These are phyloP conservation scores for Fukomys damarensis DNA, from an alignment of 2,113 vertebrate species.

Conservation along the genomic window DNA sequence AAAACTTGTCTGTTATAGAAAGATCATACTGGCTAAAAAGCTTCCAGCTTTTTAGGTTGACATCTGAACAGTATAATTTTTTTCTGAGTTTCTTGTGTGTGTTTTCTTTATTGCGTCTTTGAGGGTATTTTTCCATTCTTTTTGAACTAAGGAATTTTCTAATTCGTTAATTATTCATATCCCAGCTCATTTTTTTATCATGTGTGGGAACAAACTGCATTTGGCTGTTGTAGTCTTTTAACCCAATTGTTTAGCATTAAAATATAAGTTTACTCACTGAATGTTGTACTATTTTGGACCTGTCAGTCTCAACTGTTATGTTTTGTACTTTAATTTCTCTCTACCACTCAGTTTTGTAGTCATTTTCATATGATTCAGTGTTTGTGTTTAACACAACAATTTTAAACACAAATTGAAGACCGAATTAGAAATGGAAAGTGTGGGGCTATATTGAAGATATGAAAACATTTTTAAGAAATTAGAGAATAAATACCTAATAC, in stretches of 20 bases:
- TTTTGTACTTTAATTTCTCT: not conserved
- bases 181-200: not conserved
- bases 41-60: not conserved
- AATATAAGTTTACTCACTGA: not conserved
- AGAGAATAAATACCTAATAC: conserved; percentile 20
- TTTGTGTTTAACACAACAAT: not conserved
- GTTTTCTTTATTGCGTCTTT: not conserved
- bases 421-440: not conserved
- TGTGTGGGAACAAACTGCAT: not conserved
- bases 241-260: not conserved
- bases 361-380: conserved; percentile 24
- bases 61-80: not conserved
- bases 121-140: conserved; percentile 14
- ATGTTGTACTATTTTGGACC: not conserved
- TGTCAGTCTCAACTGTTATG: not conserved
- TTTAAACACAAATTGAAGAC: not conserved
- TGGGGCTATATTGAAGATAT: not conserved
- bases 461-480: conserved; percentile 24
- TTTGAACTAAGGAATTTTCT: conserved; percentile 25
- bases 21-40: not conserved
- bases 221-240: not conserved
- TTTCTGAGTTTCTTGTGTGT: not conserved
- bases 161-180: conserved; percentile 30
- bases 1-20: conserved; percentile 21
- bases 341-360: conserved; percentile 22